Evolutionary conservation across 2,888 invertebrate genomes (phyloP).

Genomic region (Cordilura impudica): DNA sequence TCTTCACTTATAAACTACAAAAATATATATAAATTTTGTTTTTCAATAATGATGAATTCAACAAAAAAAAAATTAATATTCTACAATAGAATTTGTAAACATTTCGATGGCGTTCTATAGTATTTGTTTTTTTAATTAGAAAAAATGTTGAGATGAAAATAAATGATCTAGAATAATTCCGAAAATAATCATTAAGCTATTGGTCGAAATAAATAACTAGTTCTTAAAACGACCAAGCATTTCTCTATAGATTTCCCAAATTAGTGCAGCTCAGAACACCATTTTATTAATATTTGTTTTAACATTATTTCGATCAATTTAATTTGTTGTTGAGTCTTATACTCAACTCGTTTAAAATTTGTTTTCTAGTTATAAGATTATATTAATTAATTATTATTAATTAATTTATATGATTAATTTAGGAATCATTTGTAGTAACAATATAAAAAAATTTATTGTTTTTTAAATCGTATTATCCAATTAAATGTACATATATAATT

Average conservation of each 20-base stretch:
- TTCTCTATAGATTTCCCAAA: no score
- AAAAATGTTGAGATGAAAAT: no score
- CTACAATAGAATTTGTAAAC: not conserved
- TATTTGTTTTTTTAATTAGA: no score
- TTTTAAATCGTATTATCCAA: conserved; percentile 10
- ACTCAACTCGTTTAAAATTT: not conserved
- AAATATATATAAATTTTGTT: conserved; percentile 22
- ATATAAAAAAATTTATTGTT: conserved; percentile 19
- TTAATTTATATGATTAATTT: conserved; percentile 7
- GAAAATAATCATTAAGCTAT: no score
- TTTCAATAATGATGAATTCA: not conserved
- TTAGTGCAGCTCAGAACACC: not conserved
- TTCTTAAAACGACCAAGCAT: no score
- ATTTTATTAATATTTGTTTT: not conserved
- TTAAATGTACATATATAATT: conserved; percentile 7
- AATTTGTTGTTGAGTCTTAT: not conserved
- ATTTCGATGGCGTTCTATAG: not conserved
- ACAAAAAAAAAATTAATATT: not conserved
- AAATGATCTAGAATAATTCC: no score
- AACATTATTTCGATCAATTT: not conserved
- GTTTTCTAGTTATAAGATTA: not conserved
- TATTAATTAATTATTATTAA: conserved; percentile 15
- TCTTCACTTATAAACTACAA: conserved; percentile 32
- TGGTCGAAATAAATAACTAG: no score
- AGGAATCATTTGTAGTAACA: conserved; percentile 33